A percentile compares a stretch with the other conserved stretches of the same genome.
phyloP scores from a whole-genome alignment of 2,888 invertebrate species.

The Pandemis heparana region DNA sequence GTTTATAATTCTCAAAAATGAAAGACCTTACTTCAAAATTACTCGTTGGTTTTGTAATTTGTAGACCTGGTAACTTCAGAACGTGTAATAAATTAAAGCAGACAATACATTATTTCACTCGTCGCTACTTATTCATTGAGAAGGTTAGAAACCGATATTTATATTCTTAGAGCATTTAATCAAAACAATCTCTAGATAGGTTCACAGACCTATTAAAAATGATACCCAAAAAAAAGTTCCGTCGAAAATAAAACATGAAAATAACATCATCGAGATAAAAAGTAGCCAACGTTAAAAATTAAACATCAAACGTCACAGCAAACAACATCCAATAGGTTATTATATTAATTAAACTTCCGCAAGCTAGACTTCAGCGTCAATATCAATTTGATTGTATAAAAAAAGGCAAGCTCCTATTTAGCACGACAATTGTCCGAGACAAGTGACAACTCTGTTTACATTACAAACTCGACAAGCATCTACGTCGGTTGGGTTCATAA shows the following conservation, averaged over 20 bases:
- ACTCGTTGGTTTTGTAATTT: slow-evolving; percentile 82
- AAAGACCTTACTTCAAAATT: slow-evolving; percentile 61
- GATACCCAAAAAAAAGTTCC: no score
- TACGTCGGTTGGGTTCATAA: no score
- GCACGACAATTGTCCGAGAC: no score
- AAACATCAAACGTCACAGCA: background rate
- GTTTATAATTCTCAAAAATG: slow-evolving; percentile 40
- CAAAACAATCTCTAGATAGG: no score
- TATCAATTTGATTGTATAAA: background rate
- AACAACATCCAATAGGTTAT: slow-evolving; percentile 9
- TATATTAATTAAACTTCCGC: background rate
- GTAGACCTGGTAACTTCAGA: slow-evolving; percentile 77
- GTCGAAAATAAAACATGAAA: no score
- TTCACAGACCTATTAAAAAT: no score
- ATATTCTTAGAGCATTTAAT: no score
- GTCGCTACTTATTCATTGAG: background rate
- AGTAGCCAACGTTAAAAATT: background rate
- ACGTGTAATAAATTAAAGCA: slow-evolving; percentile 12
- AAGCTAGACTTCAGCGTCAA: background rate
- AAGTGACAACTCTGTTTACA: no score
- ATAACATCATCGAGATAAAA: background rate
- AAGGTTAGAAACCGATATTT: background rate
- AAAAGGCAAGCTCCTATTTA: no score
- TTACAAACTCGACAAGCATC: no score
- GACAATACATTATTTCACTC: background rate